These are phyloP conservation scores for Lepidostoma basale DNA, from an alignment of 1,140 invertebrate species.

Conservation along the genomic window DNA sequence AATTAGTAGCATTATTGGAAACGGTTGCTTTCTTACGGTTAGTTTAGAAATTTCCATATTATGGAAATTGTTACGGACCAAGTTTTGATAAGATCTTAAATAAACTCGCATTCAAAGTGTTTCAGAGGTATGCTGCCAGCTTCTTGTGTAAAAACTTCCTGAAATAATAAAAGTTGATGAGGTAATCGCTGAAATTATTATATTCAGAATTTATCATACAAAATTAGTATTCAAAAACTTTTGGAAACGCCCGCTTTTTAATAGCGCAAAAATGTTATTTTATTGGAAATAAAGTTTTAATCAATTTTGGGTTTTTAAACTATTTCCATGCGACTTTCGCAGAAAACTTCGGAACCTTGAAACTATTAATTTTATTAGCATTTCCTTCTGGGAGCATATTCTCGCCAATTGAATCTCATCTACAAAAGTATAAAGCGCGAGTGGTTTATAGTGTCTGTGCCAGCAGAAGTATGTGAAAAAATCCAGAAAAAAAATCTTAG, in stretches of 20 bases:
- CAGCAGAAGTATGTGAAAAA: too few relatives aligned
- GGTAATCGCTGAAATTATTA: conserved; percentile 24
- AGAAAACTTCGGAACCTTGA: too few relatives aligned
- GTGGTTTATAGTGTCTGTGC: too few relatives aligned
- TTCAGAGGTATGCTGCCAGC: conserved; percentile 17
- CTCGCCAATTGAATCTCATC: too few relatives aligned
- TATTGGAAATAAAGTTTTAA: too few relatives aligned
- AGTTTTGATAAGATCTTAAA: conserved; percentile 29
- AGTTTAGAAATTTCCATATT: conserved; percentile 23
- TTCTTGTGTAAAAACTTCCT: conserved; percentile 15
- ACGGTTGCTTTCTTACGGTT: conserved; percentile 22
- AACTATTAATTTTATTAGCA: too few relatives aligned
- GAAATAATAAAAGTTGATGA: conserved; percentile 26
- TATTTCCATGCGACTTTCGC: too few relatives aligned
- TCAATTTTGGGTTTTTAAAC: too few relatives aligned
- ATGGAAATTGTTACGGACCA: conserved; percentile 21
- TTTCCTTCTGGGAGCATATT: too few relatives aligned
- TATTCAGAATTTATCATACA: conserved; percentile 18
- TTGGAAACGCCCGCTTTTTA: background rate
- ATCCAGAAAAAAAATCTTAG: too few relatives aligned
- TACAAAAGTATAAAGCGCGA: too few relatives aligned
- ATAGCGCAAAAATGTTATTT: too few relatives aligned
- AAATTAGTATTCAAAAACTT: conserved; percentile 19
- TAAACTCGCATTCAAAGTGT: conserved; percentile 25
- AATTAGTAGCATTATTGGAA: conserved; percentile 31